phyloP scores from a whole-genome alignment of 2,113 vertebrate species.

The Bubo scandiacus region DNA sequence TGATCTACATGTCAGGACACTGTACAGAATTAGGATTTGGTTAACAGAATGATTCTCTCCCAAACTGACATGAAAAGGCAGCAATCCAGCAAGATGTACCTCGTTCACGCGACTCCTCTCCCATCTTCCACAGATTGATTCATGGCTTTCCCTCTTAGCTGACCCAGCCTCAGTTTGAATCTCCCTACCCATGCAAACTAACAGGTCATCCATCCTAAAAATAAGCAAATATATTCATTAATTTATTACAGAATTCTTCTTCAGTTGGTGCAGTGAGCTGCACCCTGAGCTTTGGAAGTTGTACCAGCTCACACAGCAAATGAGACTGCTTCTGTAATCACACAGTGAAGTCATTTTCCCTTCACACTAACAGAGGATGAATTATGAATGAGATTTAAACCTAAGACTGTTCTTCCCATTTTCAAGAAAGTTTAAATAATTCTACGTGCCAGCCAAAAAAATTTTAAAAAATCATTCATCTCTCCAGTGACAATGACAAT shows the following conservation, averaged over 20 bases:
- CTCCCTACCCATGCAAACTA: background rate
- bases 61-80: background rate
- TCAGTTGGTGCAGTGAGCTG: background rate
- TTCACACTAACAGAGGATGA: background rate
- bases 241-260: background rate
- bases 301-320: background rate
- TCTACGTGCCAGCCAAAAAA: background rate
- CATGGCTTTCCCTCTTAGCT: background rate
- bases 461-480: too few relatives aligned
- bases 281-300: background rate
- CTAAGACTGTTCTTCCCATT: accelerated
- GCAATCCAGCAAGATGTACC: background rate
- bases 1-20: background rate
- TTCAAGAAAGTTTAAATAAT: background rate
- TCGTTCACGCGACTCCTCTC: accelerated
- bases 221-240: background rate
- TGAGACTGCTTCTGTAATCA: background rate
- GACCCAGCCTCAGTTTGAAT: background rate
- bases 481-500: background rate
- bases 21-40: background rate
- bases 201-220: background rate
- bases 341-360: background rate
- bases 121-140: background rate
- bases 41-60: background rate
- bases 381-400: background rate